Percentiles rank a stretch among this genome's conserved stretches.
phyloP scores from a whole-genome alignment of 2,113 vertebrate species.

The Lichenostomus cassidix region DNA sequence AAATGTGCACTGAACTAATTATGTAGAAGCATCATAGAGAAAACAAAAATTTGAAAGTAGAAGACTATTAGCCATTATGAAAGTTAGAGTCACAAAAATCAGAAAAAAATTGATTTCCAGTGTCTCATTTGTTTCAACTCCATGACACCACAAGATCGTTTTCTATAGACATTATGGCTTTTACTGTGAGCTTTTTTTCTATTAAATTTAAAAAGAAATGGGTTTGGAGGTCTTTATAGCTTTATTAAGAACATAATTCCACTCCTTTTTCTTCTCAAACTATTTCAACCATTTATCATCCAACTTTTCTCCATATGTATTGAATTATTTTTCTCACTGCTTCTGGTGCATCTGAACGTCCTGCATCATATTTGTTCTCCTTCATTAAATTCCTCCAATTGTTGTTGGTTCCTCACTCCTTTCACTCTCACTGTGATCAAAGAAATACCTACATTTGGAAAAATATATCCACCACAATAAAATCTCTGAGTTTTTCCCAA shows the following conservation, averaged over 20 bases:
- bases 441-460: neutral
- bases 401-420: neutral
- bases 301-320: neutral
- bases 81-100: neutral
- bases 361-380: neutral
- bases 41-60: neutral
- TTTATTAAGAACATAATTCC: neutral
- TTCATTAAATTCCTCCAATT: neutral
- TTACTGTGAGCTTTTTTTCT: neutral
- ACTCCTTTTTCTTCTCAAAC: neutral
- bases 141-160: neutral
- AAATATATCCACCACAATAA: accelerated
- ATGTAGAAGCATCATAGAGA: neutral
- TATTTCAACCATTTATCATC: neutral
- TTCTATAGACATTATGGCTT: neutral
- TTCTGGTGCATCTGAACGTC: neutral
- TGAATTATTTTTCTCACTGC: neutral
- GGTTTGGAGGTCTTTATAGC: neutral
- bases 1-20: neutral
- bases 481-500: neutral
- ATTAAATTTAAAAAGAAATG: neutral
- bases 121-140: neutral
- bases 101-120: neutral
- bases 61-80: neutral
- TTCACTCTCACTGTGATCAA: neutral